Evolutionary conservation across 2,888 invertebrate genomes (phyloP).

Genomic region (Watsonalla binaria): DNA sequence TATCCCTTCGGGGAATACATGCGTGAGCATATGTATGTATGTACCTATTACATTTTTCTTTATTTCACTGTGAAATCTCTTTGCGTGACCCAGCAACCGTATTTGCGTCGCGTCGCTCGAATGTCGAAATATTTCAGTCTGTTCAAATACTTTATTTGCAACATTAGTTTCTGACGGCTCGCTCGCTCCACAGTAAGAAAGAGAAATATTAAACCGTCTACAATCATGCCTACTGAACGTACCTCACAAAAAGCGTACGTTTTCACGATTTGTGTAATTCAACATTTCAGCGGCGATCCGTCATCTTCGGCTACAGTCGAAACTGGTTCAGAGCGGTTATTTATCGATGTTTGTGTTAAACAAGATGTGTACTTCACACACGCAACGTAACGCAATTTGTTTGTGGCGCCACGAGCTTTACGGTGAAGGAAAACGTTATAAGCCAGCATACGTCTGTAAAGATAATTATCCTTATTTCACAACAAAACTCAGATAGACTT

Average conservation of each 20-base stretch:
- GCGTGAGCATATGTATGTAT: too few relatives aligned
- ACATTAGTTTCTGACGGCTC: not conserved
- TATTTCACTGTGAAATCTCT: too few relatives aligned
- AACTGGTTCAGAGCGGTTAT: not conserved
- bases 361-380: not conserved
- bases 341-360: slow-evolving; percentile 1
- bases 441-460: too few relatives aligned
- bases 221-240: not conserved
- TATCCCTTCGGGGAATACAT: too few relatives aligned
- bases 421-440: too few relatives aligned
- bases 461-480: too few relatives aligned
- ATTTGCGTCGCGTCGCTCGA: too few relatives aligned
- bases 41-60: too few relatives aligned
- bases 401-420: too few relatives aligned
- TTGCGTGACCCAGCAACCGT: too few relatives aligned
- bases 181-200: not conserved
- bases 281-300: slow-evolving; percentile 1
- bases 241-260: not conserved
- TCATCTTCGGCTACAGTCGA: slow-evolving; percentile 3
- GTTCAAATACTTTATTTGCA: not conserved
- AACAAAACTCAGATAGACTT: too few relatives aligned
- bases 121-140: not conserved
- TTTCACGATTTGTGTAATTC: not conserved
- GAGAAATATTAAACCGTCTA: not conserved
- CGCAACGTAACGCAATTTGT: not conserved